Base-by-base conservation (phyloP, 2,797 vertebrate species). In the Cephalopachus bancanus region DNA sequence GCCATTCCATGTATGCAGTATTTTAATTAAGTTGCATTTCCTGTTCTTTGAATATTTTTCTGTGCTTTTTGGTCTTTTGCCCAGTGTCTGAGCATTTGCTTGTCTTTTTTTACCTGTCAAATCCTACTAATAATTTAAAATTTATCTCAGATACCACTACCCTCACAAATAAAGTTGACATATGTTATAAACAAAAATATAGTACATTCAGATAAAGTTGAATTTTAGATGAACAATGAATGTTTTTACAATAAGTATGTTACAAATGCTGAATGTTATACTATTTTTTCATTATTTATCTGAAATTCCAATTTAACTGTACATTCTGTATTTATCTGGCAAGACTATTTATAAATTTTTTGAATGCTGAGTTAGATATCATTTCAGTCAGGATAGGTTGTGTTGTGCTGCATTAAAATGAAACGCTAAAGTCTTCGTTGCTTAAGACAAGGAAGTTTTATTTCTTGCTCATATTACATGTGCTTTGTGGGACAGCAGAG, bases 251-350 rank as follows among this genome's bases (percentile, higher is more conserved):
- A 33, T 28, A 79, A 53, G 3, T 67, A 17, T 87, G 37, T 83
- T 53, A 30, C 76, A 44, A 55, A 87, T 24, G 88, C 5, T 44
- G 30, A 26, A 26, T 24, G 26, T 20, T 72, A 44, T 76, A 49
- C 24, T 90, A 65, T 51, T 76, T 49, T 81, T 86, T 57, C 24
- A 37, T 30, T 87, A 22, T 78, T 92, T 84, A 37, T 30, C 71
- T 84, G 79, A 93, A 91, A 89, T 83, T 86, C 49, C 76, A 20
- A 44, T 88, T 86, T 59, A 86, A 7, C 37, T 78, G 57, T 7
- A n/a, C 57, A 60, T 78, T 7, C 14, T 44, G 5, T 51, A 60
- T 78, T 65, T 91, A 87, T 37, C 22, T 91, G 49, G 20, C 49
- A 87, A 33, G 11, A 9, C 10, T 93, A 24, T 60, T 72, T 44